Evolutionary conservation across 2,113 vertebrate genomes (phyloP).

Genomic region (Bufo bufo): DNA sequence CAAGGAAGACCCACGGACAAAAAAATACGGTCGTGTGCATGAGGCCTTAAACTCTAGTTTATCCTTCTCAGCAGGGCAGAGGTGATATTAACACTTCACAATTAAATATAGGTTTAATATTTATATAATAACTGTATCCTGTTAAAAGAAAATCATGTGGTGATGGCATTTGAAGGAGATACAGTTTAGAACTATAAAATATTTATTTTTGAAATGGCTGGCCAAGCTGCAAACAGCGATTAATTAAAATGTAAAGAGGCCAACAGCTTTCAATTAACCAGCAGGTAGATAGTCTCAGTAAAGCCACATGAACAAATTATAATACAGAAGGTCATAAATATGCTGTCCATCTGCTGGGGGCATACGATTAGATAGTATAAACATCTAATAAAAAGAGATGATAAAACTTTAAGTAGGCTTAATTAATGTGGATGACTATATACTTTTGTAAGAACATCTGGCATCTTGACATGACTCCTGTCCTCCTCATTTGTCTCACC

Average conservation of each 20-base stretch:
- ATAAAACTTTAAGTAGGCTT: background rate
- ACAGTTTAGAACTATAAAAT: conserved; percentile 26
- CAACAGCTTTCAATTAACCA: conserved; percentile 16
- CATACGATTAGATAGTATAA: background rate
- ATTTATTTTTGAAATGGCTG: conserved; percentile 5
- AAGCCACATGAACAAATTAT: conserved; percentile 23
- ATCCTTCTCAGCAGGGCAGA: too few species aligned
- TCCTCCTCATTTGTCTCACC: background rate
- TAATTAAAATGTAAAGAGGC: conserved; percentile 20
- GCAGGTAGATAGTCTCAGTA: conserved; percentile 12
- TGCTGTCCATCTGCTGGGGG: background rate
- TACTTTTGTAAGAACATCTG: background rate
- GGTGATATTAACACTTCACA: too few species aligned
- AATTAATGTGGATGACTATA: background rate
- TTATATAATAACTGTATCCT: background rate
- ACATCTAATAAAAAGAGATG: background rate
- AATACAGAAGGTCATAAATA: conserved; percentile 23
- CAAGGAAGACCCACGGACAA: too few species aligned
- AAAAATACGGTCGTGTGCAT: too few species aligned
- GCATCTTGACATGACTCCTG: background rate
- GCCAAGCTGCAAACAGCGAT: background rate
- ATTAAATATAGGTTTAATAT: background rate
- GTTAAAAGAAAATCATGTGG: background rate
- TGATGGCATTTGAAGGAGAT: background rate
- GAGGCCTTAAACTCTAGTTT: too few species aligned